Evolutionary conservation across 2,797 vertebrate species (phyloP).

Genomic region (Protosalanx chinensis): DNA sequence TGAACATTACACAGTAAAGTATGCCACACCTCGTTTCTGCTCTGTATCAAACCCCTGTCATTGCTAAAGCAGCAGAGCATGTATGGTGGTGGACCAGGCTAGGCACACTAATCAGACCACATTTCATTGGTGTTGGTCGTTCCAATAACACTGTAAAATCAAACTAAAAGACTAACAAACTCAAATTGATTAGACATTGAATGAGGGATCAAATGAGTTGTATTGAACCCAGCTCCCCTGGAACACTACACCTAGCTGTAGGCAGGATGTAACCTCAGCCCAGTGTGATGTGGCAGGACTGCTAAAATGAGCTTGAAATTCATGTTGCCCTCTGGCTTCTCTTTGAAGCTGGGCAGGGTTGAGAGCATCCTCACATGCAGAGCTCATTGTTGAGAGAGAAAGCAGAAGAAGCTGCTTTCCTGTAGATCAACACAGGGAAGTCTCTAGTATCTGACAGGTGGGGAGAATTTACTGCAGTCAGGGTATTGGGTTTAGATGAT

Average conservation of each 20-base stretch:
- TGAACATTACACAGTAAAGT: not conserved
- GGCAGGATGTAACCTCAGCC: not conserved
- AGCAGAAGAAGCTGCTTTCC: not conserved
- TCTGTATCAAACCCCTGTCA: not conserved
- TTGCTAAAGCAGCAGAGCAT: slow-evolving; percentile 36
- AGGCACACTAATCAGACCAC: slow-evolving; percentile 40
- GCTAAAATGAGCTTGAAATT: slow-evolving; percentile 3
- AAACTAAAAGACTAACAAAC: not conserved
- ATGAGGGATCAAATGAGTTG: not conserved
- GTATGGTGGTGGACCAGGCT: slow-evolving; percentile 36
- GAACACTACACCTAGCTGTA: not conserved
- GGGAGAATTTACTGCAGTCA: not conserved
- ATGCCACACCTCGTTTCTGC: not conserved
- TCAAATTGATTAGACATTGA: too few species aligned
- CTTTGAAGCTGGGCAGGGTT: slow-evolving; percentile 7
- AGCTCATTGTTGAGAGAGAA: not conserved
- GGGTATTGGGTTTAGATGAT: not conserved
- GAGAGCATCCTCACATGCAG: not conserved
- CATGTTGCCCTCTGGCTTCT: not conserved
- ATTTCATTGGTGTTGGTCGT: slow-evolving; percentile 6
- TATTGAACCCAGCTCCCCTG: not conserved
- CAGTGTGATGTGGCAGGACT: not conserved
- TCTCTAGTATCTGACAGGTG: not conserved
- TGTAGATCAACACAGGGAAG: not conserved
- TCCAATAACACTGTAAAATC: not conserved